These are phyloP conservation scores for Sebastes schlegelii DNA, from an alignment of 2,113 vertebrate species.

Conservation along the genomic window DNA sequence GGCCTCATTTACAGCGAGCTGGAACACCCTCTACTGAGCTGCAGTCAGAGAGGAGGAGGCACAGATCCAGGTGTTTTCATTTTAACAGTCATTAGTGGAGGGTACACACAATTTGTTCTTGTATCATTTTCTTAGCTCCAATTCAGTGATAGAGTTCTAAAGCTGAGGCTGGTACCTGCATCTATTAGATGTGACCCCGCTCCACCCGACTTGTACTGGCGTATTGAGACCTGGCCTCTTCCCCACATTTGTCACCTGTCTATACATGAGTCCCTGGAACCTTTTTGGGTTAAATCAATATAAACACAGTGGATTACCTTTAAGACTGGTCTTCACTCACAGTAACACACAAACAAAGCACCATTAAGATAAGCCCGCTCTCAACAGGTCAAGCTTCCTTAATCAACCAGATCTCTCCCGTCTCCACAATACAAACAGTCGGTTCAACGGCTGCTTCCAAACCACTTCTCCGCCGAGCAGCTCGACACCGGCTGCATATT, in stretches of 20 bases:
- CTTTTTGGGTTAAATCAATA: neutral
- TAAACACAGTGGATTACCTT: slow-evolving; percentile 25
- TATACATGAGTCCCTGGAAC: neutral
- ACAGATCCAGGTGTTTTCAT: neutral
- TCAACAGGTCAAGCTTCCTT: slow-evolving; percentile 20
- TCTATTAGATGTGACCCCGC: neutral
- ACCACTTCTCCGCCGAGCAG: slow-evolving; percentile 1
- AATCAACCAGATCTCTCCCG: neutral
- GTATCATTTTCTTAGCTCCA: neutral
- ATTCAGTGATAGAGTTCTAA: neutral
- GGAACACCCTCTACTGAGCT: neutral
- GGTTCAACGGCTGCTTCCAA: neutral
- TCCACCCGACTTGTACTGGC: neutral
- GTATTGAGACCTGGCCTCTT: neutral
- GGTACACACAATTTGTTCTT: neutral
- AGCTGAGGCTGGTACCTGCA: neutral
- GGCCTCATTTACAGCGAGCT: slow-evolving; percentile 67
- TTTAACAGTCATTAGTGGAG: neutral
- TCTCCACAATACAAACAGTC: slow-evolving; percentile 25
- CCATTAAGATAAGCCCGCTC: neutral
- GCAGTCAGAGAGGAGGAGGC: slow-evolving; percentile 11
- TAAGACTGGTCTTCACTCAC: slow-evolving; percentile 11
- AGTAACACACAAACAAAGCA: slow-evolving; percentile 14
- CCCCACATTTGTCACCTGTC: neutral
- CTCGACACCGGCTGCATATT: neutral